Base-by-base conservation (phyloP, 1,140 invertebrate species). In the Drosophila willistoni region DNA sequence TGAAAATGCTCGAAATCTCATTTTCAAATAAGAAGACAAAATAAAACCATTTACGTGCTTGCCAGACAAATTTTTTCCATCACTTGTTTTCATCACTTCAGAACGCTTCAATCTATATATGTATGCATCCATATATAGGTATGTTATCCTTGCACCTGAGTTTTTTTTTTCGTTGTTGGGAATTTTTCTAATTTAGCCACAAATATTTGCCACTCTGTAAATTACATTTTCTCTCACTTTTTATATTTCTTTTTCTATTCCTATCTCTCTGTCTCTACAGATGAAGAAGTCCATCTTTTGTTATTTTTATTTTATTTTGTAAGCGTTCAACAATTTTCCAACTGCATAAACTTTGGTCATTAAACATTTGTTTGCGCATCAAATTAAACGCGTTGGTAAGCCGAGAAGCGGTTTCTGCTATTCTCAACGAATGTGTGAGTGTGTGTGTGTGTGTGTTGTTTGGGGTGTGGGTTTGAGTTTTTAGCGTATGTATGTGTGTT, bases 291-390 rank as follows among this genome's bases (percentile, higher is more conserved):
- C 10, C 14, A 7, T 44, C 42, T 44, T 14, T 68, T 55, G 33
- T 39, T 13, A 13, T 41, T 60, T 22, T 29, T 67, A 51, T 64
- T 69, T 68, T 71, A 22, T 62, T 62, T 12, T 59, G 19, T 39
- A 44, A 44, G 34, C 54, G 47, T 51, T 51, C 44, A 51, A 51
- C 69, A 72, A 68, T 64, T 67, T 71, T 73, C 44, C 22, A 74
- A 71, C 64, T 71, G 75, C 70, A 68, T 55, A 70, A 85, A 78
- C 55, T 85, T 85, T 81, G 75, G 68, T 71, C 83, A 86, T 86
- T 83, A 87, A 83, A 71, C 79, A 83, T 87, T 89, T 86, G 83
- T 89, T 86, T 87, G 79, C 76, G 62, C 79, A 80, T 87, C 67
- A 89, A 86, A 86, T 86, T 79, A 87, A 80, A 79, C 79, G 79